phyloP scores from a whole-genome alignment of 35 echinoderm and acorn worm species.

The Hemicentrotus pulcherrimus region DNA sequence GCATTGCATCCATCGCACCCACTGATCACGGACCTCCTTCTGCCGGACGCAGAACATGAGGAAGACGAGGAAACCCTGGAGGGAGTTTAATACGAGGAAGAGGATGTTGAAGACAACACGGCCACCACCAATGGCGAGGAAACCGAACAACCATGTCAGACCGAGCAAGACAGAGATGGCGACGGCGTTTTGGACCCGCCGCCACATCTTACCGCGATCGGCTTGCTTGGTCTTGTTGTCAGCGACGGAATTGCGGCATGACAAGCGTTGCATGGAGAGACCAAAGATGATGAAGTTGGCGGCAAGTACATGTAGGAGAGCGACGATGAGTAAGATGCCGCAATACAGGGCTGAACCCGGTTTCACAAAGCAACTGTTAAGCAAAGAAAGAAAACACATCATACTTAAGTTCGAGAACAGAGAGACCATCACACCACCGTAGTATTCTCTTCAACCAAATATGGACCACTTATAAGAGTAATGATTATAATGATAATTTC shows the following conservation, averaged over 20 bases:
- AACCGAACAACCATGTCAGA: conserved; percentile 56
- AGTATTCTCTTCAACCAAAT: background rate
- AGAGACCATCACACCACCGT: background rate
- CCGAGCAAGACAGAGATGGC: conserved; percentile 47
- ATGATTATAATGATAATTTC: too few species aligned
- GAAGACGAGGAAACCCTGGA: conserved; percentile 82
- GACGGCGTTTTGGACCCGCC: conserved; percentile 51
- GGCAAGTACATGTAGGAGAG: background rate
- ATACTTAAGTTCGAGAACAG: background rate
- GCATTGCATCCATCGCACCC: conserved; percentile 24
- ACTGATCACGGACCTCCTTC: conserved; percentile 33
- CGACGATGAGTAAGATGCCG: conserved; percentile 23
- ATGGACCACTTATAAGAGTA: background rate
- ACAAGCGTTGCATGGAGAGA: background rate
- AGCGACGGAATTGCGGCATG: conserved; percentile 1
- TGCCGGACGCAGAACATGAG: conserved; percentile 65
- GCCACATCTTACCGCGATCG: background rate
- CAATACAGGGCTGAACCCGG: conserved; percentile 30
- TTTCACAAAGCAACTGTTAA: conserved; percentile 34
- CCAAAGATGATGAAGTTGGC: conserved; percentile 37
- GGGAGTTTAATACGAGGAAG: conserved; percentile 55
- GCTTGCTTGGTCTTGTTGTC: background rate
- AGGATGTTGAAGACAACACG: conserved; percentile 40
- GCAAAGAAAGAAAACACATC: background rate
- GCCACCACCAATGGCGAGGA: conserved; percentile 46